phyloP scores from a whole-genome alignment of 2,888 invertebrate species.

The Drosophila antonietae region DNA sequence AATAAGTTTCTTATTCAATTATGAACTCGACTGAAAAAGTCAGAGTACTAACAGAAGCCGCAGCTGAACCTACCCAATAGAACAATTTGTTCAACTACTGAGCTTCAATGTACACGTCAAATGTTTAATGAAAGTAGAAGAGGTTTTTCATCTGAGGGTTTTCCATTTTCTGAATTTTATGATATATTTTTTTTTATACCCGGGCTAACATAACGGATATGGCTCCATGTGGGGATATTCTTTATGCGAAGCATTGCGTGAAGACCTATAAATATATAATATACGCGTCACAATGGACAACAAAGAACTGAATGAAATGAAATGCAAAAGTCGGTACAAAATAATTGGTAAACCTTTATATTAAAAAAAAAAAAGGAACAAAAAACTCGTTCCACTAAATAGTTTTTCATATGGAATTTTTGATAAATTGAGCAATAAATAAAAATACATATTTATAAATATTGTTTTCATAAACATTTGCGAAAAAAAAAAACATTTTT shows the following conservation, averaged over 20 bases:
- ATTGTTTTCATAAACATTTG: conserved; percentile 19
- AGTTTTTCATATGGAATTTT: conserved; percentile 17
- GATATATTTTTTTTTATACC: conserved; percentile 6
- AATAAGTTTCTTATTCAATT: not conserved
- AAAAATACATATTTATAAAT: conserved; percentile 38
- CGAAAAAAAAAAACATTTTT: not conserved
- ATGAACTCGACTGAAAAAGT: not conserved
- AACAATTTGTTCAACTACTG: not conserved
- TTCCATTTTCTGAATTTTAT: conserved; percentile 22
- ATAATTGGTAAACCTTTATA: conserved; percentile 40
- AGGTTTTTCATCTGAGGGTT: conserved; percentile 11
- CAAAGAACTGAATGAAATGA: conserved; percentile 37
- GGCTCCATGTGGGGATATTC: conserved; percentile 3
- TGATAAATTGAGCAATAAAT: conserved; percentile 25
- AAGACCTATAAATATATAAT: conserved; percentile 70
- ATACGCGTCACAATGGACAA: conserved; percentile 55
- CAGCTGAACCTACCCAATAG: not conserved
- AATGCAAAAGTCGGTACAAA: conserved; percentile 37
- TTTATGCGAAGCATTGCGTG: conserved; percentile 49
- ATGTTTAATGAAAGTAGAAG: conserved; percentile 21
- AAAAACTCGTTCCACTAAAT: conserved; percentile 12
- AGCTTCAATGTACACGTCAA: conserved; percentile 15
- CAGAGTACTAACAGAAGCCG: not conserved
- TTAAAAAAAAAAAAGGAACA: not conserved
- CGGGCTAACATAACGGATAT: conserved; percentile 1